Percentiles rank a stretch among this genome's conserved stretches.
Conservation (phyloP, 2,888 invertebrate genomes). For the Acanthopleura granulata region DNA sequence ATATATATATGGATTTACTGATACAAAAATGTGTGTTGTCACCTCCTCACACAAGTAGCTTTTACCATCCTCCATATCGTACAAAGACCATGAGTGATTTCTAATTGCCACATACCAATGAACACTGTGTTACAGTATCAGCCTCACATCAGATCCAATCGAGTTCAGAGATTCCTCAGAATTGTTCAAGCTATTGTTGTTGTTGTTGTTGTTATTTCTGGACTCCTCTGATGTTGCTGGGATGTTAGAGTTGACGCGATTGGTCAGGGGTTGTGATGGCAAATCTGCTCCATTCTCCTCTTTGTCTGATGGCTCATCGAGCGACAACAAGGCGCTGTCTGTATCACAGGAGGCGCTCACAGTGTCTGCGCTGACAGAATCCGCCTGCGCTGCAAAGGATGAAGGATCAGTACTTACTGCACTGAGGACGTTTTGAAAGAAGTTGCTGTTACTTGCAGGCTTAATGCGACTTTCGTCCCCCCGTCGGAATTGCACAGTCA, state of each 20-base stretch:
- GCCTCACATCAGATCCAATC: neutral
- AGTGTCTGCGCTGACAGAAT: constrained; percentile 1
- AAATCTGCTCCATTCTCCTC: neutral
- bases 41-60: no score
- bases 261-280: neutral
- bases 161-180: constrained; percentile 1
- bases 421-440: constrained; percentile 8
- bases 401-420: neutral
- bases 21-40: no score
- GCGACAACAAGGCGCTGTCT: constrained; percentile 6
- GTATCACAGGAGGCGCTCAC: constrained; percentile 15
- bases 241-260: neutral
- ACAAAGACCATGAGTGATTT: no score
- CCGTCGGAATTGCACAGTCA: neutral
- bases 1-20: no score
- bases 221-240: neutral
- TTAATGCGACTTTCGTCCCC: neutral
- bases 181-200: neutral
- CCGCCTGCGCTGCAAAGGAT: neutral
- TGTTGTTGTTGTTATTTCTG: neutral
- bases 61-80: no score
- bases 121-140: neutral
- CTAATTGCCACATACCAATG: no score
- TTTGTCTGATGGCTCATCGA: constrained; percentile 4
- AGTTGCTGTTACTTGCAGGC: neutral